Evolutionary conservation across 2,888 invertebrate species (phyloP), one percentile per base, ranked within the genome.

Genomic region (Melangyna quadrimaculata): DNA sequence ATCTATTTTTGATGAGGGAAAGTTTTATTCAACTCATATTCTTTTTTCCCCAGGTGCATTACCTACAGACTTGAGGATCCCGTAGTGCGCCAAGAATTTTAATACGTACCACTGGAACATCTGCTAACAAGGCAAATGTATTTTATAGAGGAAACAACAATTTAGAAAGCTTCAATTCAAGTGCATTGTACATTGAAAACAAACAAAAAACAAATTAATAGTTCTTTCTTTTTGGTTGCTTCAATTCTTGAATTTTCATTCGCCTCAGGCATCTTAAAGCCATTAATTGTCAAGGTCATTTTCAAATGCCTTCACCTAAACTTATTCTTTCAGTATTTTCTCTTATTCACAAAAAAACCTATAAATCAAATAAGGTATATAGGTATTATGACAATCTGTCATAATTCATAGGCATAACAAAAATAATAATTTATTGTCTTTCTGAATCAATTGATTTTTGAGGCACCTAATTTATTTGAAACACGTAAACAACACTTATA

Each of bases 391-490:
- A 67, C n/a, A 45, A 17, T 29, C 22, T 51, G 1, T 67, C 51
- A 37, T 67, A 51, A 67, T 10, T 63, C 43, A 43, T 63, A 43
- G 43, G 4, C 32, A 35, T 67, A 51, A 37, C 35, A 24, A 51
- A 24, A 51, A 51, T 67, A 43, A 29, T 43, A 27, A 59, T 22
- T 37, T 22, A 14, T 65, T 24, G 43, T 43, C 32, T 55, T 55
- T 69, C 22, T 51, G 19, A 14, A 71, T 43, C 24, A 43, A 43
- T 70, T 71, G 40, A 27, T 35, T 63, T 65, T 43, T 63, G 19
- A 45, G 27, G 22, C 22, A 22, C 45, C 12, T 65, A 9, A 55
- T 78, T 72, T 55, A 72, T 78, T 65, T 37, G 19, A 48, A 57
- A 59, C 72, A 57, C 57, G 73, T 65, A 45, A 22, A 65, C 40